Conservation (phyloP, 2,797 vertebrate species). For the Alauda arvensis region DNA sequence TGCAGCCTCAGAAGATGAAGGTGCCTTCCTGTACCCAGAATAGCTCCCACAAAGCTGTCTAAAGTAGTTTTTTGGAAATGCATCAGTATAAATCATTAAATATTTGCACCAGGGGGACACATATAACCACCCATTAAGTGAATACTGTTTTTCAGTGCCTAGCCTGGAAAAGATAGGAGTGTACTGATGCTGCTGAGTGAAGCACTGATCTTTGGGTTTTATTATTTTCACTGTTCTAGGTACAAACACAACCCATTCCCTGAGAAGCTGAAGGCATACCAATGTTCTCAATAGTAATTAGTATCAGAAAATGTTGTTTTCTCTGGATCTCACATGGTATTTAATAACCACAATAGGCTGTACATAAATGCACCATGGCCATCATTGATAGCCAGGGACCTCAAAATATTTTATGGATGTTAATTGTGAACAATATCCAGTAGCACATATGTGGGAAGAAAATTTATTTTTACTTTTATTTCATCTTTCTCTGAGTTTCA, state of each 20-base stretch:
- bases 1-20: conserved; percentile 11
- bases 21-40: not conserved
- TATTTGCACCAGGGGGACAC: not conserved
- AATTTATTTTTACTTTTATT: not conserved
- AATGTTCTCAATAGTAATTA: not conserved
- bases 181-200: not conserved
- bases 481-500: not conserved
- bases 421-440: not conserved
- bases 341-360: not conserved
- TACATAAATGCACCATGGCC: not conserved
- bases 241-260: not conserved
- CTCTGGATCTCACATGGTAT: not conserved
- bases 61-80: not conserved
- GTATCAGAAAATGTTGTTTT: not conserved
- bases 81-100: not conserved
- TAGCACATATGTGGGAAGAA: accelerated
- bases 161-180: not conserved
- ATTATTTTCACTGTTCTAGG: not conserved
- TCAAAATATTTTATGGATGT: not conserved
- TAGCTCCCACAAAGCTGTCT: not conserved
- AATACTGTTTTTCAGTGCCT: not conserved
- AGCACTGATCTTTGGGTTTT: not conserved
- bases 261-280: not conserved
- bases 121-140: not conserved
- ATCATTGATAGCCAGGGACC: not conserved